Conservation (phyloP, 1,140 invertebrate genomes). For the Micrasema minimum region DNA sequence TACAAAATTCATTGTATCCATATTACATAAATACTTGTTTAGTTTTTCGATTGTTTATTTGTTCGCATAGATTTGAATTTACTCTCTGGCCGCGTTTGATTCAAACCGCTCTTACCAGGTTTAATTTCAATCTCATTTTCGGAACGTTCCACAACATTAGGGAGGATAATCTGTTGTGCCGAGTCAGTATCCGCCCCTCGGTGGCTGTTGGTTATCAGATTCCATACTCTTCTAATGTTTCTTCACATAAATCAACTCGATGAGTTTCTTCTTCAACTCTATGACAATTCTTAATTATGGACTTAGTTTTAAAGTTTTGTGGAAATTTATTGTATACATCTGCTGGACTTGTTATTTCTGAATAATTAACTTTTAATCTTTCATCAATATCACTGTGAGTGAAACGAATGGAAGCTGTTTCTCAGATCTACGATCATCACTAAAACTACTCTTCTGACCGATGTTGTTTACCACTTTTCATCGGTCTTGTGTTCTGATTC, state of each 20-base stretch:
- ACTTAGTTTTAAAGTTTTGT: constrained; percentile 57
- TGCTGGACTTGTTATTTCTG: constrained; percentile 59
- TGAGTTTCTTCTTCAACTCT: constrained; percentile 47
- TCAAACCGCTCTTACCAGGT: neutral
- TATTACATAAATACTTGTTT: too few relatives aligned
- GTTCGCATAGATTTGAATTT: constrained; percentile 50
- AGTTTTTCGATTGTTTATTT: constrained; percentile 29
- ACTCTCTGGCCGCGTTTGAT: constrained; percentile 37
- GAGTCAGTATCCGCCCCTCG: neutral
- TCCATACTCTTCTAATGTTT: constrained; percentile 4
- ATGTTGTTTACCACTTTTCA: constrained; percentile 30
- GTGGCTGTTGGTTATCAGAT: constrained; percentile 3
- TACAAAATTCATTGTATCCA: too few relatives aligned
- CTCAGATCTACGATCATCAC: constrained; percentile 50
- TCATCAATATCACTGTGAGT: constrained; percentile 57
- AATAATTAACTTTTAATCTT: constrained; percentile 54
- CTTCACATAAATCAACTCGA: constrained; percentile 8
- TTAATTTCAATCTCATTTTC: neutral
- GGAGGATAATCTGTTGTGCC: constrained; percentile 29
- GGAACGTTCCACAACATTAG: constrained; percentile 43
- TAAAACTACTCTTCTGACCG: constrained; percentile 60
- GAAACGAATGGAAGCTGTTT: constrained; percentile 59
- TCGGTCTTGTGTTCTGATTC: neutral
- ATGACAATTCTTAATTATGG: constrained; percentile 61
- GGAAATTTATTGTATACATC: constrained; percentile 60